A percentile compares a stretch with the other conserved stretches of the same genome.
phyloP scores from a whole-genome alignment of 2,113 vertebrate genomes.

The Podarcis raffonei region DNA sequence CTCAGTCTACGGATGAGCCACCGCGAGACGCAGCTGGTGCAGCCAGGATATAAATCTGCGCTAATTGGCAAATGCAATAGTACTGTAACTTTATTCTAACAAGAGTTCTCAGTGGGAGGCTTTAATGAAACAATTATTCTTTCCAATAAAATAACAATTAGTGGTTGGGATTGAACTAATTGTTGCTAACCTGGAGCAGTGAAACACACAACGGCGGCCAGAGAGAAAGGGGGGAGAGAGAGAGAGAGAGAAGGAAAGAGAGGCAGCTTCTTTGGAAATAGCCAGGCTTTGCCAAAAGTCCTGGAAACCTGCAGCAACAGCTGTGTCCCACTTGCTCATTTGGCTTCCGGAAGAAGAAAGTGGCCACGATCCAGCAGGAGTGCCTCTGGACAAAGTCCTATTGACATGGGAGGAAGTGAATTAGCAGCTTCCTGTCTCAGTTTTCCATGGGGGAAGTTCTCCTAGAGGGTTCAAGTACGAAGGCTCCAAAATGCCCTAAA shows the following conservation, averaged over 20 bases:
- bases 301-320: background rate
- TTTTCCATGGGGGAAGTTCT: background rate
- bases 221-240: background rate
- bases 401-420: too few relatives aligned
- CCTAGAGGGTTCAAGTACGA: too few relatives aligned
- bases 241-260: background rate
- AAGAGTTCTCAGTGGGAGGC: constrained; percentile 14
- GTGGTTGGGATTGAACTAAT: constrained; percentile 36
- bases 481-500: too few relatives aligned
- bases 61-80: background rate
- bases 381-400: too few relatives aligned
- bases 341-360: background rate
- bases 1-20: background rate
- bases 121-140: constrained; percentile 50
- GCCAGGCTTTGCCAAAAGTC: background rate
- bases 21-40: background rate
- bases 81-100: constrained; percentile 44
- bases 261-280: background rate
- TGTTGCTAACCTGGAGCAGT: constrained; percentile 39
- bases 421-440: background rate
- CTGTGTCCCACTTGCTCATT: background rate
- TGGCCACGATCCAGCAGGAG: background rate
- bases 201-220: constrained; percentile 4
- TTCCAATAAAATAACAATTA: constrained; percentile 40
- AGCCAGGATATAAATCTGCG: background rate